These are phyloP conservation scores for Trissonchulus sp. DNA, from an alignment of 2,888 invertebrate genomes.

Conservation along the genomic window DNA sequence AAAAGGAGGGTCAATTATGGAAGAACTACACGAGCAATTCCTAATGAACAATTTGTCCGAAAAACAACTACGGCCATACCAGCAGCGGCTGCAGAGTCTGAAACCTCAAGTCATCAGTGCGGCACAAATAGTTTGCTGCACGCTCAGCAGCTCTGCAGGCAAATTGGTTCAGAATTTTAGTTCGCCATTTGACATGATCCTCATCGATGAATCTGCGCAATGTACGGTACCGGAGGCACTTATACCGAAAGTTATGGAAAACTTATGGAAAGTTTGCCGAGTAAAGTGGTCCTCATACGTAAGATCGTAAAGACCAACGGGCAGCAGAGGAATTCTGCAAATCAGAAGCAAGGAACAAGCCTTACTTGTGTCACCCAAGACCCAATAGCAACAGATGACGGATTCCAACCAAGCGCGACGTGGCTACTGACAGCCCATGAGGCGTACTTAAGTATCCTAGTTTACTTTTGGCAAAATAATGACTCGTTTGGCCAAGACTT, in stretches of 20 bases:
- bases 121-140: neutral
- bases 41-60: neutral
- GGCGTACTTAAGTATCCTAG: too few species aligned
- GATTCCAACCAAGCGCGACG: too few species aligned
- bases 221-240: constrained; percentile 2
- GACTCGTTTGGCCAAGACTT: too few species aligned
- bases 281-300: neutral
- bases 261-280: constrained; percentile 1
- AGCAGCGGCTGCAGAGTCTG: neutral
- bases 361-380: too few species aligned
- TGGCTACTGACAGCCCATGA: too few species aligned
- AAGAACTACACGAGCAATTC: neutral
- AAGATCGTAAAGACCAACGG: too few species aligned
- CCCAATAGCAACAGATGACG: too few species aligned
- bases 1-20: neutral
- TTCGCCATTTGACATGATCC: neutral
- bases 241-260: too few species aligned
- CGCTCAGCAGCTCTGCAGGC: neutral
- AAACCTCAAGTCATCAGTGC: neutral
- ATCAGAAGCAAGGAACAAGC: too few species aligned
- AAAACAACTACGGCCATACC: neutral
- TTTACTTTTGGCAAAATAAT: too few species aligned
- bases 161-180: neutral
- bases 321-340: too few species aligned
- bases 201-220: constrained; percentile 1